Evolutionary conservation across 1,140 invertebrate genomes (phyloP), one percentile per base, ranked within the genome.

Genomic region (Lethocerus indicus): DNA sequence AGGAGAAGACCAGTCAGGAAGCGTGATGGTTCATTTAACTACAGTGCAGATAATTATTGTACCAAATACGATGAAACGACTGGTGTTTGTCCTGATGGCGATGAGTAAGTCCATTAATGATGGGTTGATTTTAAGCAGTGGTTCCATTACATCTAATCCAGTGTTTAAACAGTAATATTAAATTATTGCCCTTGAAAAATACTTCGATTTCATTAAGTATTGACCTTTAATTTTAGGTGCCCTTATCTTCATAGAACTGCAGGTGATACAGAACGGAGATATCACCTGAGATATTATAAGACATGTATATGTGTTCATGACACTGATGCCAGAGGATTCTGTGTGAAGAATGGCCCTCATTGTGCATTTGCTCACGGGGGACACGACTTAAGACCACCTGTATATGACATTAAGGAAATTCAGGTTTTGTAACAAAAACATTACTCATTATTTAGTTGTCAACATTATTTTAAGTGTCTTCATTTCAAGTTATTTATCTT

Each of bases 291-390:
- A 54, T 97, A 98, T 70, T 98, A 96, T 69, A 98, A 98, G 68
- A 97, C 94, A 18, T 95, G 91, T 59, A 94, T 95, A 78, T 98
- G 94, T 69, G 92, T 97, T 2, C 89, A 98, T 71, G 92, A 97
- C 62, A 97, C 93, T 14, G 93, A 98, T 65, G 73, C 81, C 28
- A 77, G 90, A 56, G 94, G 93, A 32, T 85, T 87, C 61, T 98
- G 94, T 68, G 86, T 89, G 0, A 98, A 98, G 71, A 98, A 98
- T 75, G 94, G 94, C 26, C 77, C 87, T 13, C 90, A 95, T 67
- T 98, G 94, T 74, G 93, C 94, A n/a, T 98, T 97, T 70, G 94
- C 94, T 1, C 94, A 98, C 67, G 92, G 92, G 36, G 82, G 86
- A 57, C 82, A 86, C 59, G 93, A 98, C 70, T 74, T 97, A 55